These are phyloP conservation scores for Linepithema humile DNA, from an alignment of 1,140 invertebrate species.

Conservation along the genomic window DNA sequence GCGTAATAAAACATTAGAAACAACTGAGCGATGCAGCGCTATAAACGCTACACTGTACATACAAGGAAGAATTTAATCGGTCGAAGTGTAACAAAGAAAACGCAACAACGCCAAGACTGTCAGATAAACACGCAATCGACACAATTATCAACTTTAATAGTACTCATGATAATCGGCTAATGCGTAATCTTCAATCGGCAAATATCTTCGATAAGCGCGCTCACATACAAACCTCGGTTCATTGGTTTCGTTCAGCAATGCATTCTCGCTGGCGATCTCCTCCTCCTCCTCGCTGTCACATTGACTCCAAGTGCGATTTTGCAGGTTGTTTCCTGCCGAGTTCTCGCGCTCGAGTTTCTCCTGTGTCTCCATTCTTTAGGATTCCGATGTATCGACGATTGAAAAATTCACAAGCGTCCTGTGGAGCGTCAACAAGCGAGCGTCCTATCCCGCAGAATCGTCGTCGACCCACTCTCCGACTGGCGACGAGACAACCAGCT, in stretches of 20 bases:
- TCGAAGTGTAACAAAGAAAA: conserved; percentile 3
- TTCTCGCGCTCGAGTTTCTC: conserved; percentile 6
- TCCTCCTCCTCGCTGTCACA: conserved; percentile 64
- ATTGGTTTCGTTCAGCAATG: conserved; percentile 41
- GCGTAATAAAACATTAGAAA: neutral
- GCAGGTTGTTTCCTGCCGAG: conserved; percentile 59
- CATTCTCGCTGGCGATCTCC: conserved; percentile 45
- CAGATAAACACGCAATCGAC: neutral
- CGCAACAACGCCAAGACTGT: neutral
- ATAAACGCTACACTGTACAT: neutral
- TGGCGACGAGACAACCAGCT: conserved; percentile 36
- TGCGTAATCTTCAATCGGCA: neutral
- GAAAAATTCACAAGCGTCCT: no score
- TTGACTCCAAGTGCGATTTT: conserved; percentile 68
- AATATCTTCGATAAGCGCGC: conserved; percentile 27
- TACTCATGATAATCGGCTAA: neutral
- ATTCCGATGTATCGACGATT: neutral
- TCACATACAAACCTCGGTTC: conserved; percentile 57
- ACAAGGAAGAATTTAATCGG: neutral
- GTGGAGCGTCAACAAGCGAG: conserved; percentile 7
- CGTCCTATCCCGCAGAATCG: conserved; percentile 56
- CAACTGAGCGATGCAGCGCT: neutral
- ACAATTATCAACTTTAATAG: conserved; percentile 23
- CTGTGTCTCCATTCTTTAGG: conserved; percentile 14
- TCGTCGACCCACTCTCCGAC: conserved; percentile 26